phyloP scores from a whole-genome alignment of 2,113 vertebrate genomes.

The Fulmarus glacialis region DNA sequence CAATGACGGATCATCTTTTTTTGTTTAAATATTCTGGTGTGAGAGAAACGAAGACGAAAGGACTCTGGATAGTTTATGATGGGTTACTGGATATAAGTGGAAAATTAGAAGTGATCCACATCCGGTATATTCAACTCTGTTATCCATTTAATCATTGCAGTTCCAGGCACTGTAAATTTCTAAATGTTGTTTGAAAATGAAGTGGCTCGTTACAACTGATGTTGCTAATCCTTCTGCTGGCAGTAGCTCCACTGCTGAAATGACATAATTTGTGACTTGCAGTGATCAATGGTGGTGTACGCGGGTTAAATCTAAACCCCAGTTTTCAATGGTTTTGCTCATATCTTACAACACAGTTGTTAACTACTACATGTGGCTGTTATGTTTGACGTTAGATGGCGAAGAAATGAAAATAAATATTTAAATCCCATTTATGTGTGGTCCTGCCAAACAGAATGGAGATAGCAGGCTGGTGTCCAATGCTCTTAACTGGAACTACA shows the following conservation, averaged over 20 bases:
- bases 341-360: not conserved
- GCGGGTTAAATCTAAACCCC: not conserved
- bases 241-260: conserved; percentile 1
- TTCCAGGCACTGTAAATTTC: conserved; percentile 29
- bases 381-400: not conserved
- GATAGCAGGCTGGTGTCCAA: not conserved
- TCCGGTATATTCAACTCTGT: not conserved
- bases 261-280: conserved; percentile 35
- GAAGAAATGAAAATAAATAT: conserved; percentile 23
- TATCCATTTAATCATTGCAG: conserved; percentile 17
- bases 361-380: not conserved
- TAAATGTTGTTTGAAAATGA: conserved; percentile 21
- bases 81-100: conserved; percentile 17
- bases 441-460: not conserved
- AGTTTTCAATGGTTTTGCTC: not conserved
- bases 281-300: not conserved
- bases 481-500: not conserved
- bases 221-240: conserved; percentile 58
- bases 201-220: not conserved
- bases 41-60: conserved; percentile 43
- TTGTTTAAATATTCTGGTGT: conserved; percentile 51
- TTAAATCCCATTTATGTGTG: not conserved
- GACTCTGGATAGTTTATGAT: conserved; percentile 14
- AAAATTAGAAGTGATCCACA: conserved; percentile 38
- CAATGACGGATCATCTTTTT: conserved; percentile 34